A percentile compares a stretch with the other conserved stretches of the same genome.
These are phyloP conservation scores for Furcula furcula DNA, from an alignment of 2,888 invertebrate genomes.

Conservation along the genomic window DNA sequence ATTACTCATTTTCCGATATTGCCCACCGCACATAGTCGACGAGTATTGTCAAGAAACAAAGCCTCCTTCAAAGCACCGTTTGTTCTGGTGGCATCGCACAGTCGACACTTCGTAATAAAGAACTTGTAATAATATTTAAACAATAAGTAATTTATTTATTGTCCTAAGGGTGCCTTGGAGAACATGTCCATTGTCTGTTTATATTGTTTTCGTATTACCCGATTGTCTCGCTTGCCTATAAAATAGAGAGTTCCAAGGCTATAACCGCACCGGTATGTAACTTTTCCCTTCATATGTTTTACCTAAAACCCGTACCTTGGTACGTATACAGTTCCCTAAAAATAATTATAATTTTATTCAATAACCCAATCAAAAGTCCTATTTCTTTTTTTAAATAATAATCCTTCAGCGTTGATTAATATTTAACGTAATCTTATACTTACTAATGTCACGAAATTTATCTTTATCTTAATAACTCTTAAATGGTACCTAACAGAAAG, in stretches of 20 bases:
- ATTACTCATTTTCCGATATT: constrained; percentile 68
- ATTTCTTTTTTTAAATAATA: too few species aligned
- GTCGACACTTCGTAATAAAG: constrained; percentile 37
- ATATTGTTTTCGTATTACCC: constrained; percentile 34
- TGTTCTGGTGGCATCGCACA: constrained; percentile 22
- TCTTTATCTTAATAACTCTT: background rate
- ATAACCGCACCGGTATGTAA: background rate
- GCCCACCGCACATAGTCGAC: constrained; percentile 23
- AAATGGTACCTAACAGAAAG: constrained; percentile 12
- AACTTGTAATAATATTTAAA: constrained; percentile 46
- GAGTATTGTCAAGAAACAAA: constrained; percentile 51
- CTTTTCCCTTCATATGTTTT: too few species aligned
- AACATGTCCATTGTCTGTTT: constrained; percentile 35
- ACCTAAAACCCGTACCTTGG: too few species aligned
- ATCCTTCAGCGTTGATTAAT: too few species aligned
- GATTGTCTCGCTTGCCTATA: constrained; percentile 36
- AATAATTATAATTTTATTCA: too few species aligned
- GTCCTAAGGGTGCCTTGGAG: constrained; percentile 53
- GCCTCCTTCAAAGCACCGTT: constrained; percentile 30
- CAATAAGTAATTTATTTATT: constrained; percentile 58
- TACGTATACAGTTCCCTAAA: too few species aligned
- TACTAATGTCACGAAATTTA: too few species aligned
- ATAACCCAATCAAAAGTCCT: too few species aligned
- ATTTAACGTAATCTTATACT: too few species aligned
- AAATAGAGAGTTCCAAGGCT: background rate